A percentile compares a stretch with the other conserved stretches of the same genome.
Evolutionary conservation across 1,140 invertebrate genomes (phyloP).

Genomic region (Brachionus rotundiformis): DNA sequence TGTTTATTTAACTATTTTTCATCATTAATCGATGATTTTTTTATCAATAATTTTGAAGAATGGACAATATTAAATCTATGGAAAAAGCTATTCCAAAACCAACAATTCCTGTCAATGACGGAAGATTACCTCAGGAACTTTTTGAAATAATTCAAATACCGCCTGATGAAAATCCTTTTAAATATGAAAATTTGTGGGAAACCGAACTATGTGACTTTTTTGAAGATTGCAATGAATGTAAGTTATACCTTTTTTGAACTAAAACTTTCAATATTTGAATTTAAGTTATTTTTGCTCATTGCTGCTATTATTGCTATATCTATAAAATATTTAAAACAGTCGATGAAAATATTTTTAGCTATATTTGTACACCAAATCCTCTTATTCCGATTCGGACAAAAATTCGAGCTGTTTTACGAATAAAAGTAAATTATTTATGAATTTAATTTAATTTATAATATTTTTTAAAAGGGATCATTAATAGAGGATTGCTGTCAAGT

Average conservation of each 20-base stretch:
- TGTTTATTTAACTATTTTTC: background rate
- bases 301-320: slow-evolving; percentile 50
- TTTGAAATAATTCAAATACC: slow-evolving; percentile 52
- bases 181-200: slow-evolving; percentile 50
- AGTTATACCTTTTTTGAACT: background rate
- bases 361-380: slow-evolving; percentile 33
- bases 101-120: slow-evolving; percentile 12
- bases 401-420: slow-evolving; percentile 40
- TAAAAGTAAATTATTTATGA: slow-evolving; percentile 20
- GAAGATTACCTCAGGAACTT: slow-evolving; percentile 37
- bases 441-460: background rate
- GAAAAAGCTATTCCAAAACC: slow-evolving; percentile 20
- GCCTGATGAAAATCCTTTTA: slow-evolving; percentile 39
- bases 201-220: slow-evolving; percentile 48
- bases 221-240: slow-evolving; percentile 51
- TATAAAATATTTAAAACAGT: slow-evolving; percentile 48
- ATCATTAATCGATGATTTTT: no score
- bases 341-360: slow-evolving; percentile 42
- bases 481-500: slow-evolving; percentile 50
- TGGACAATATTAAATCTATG: background rate
- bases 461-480: slow-evolving; percentile 30
- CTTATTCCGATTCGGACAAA: slow-evolving; percentile 42
- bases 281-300: slow-evolving; percentile 50
- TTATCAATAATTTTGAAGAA: background rate
- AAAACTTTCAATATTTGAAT: background rate